Evolutionary conservation across 2,113 vertebrate genomes (phyloP).

Genomic region (Turnix velox): DNA sequence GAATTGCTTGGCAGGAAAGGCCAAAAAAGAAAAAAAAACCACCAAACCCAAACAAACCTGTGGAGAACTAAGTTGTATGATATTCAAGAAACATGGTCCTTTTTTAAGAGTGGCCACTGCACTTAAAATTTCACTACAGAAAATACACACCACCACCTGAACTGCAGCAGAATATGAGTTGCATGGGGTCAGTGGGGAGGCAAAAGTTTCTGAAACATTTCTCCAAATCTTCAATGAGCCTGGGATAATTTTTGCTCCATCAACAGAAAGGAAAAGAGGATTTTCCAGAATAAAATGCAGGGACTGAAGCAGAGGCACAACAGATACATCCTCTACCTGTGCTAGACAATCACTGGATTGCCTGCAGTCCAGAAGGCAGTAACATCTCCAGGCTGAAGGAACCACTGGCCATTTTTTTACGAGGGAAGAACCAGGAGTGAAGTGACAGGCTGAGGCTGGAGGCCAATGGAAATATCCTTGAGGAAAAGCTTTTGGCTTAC

Average conservation of each 20-base stretch:
- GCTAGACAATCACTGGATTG: background rate
- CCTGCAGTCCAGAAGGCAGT: background rate
- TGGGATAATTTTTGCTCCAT: background rate
- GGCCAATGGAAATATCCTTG: constrained; percentile 22
- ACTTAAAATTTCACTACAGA: background rate
- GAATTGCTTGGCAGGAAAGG: background rate
- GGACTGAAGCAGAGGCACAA: background rate
- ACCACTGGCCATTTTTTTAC: background rate
- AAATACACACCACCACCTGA: background rate
- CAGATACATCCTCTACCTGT: background rate
- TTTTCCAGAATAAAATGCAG: background rate
- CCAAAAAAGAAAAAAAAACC: too few relatives aligned
- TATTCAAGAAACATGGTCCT: background rate
- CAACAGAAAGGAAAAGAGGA: background rate
- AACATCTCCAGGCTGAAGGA: background rate
- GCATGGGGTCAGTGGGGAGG: background rate
- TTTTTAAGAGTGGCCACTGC: background rate
- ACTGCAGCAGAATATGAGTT: rapidly evolving
- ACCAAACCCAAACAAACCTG: background rate
- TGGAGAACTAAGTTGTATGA: background rate
- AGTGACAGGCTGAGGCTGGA: background rate
- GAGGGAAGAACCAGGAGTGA: background rate
- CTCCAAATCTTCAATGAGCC: background rate
- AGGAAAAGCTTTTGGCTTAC: background rate
- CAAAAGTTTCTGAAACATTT: background rate